Evolutionary conservation across 1,140 invertebrate species (phyloP).

Genomic region (Drosophila suzukii): DNA sequence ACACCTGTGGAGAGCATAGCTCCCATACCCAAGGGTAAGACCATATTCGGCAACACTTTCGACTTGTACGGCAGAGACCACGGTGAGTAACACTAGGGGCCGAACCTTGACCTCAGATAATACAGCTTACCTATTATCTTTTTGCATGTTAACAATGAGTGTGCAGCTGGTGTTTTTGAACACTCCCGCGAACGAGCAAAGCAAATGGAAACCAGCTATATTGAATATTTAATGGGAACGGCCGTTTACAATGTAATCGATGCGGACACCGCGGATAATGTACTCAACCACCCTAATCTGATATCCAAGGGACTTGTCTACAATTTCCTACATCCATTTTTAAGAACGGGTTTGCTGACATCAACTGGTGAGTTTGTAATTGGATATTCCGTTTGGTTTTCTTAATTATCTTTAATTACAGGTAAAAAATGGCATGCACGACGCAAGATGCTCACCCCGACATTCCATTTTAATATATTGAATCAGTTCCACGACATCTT

Average conservation of each 20-base stretch:
- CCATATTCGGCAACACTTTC: slow-evolving; percentile 54
- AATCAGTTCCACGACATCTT: slow-evolving; percentile 90
- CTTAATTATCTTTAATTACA: neutral
- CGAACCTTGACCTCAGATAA: neutral
- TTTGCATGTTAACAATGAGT: neutral
- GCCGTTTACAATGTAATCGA: slow-evolving; percentile 66
- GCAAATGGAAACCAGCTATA: slow-evolving; percentile 50
- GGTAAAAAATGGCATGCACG: slow-evolving; percentile 90
- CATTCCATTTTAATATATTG: slow-evolving; percentile 95
- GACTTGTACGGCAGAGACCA: slow-evolving; percentile 51
- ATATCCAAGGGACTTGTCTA: slow-evolving; percentile 73
- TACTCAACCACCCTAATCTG: slow-evolving; percentile 60
- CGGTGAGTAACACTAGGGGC: slow-evolving; percentile 22
- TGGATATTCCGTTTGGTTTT: accelerated
- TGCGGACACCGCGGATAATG: slow-evolving; percentile 54
- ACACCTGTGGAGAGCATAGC: slow-evolving; percentile 39
- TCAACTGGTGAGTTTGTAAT: slow-evolving; percentile 85
- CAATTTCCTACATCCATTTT: slow-evolving; percentile 87
- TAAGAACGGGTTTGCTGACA: slow-evolving; percentile 88
- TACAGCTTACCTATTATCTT: neutral
- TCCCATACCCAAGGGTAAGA: slow-evolving; percentile 38
- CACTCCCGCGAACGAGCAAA: slow-evolving; percentile 16
- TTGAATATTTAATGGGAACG: slow-evolving; percentile 49
- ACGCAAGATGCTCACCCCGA: slow-evolving; percentile 93
- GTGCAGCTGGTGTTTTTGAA: slow-evolving; percentile 45